Evolutionary conservation across 2,113 vertebrate genomes (phyloP), one percentile per base, ranked within the genome.

Genomic region (Coptodon rendalli): DNA sequence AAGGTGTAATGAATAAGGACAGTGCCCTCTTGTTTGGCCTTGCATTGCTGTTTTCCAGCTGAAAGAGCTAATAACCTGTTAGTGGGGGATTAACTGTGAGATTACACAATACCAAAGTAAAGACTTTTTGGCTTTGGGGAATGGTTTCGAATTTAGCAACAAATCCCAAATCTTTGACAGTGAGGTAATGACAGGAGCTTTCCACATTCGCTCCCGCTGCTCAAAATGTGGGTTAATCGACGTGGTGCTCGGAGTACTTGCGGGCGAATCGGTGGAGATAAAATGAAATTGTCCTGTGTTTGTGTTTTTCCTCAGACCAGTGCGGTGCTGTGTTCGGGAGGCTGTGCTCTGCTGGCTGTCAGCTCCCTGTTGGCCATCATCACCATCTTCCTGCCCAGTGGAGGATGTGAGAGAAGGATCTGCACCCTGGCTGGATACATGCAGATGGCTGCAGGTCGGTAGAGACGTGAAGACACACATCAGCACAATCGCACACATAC

Each of bases 351-450:
- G 88, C 95, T 99, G 95, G 97, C 97, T 6, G 95, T 97, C 93
- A 98, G 98, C 94, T 96, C 97, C n/a, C 95, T 99, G 93, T 95
- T 99, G 96, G 98, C 98, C 87, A 97, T 98, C 94, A 93, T 98
- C 48, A 97, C 97, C 34, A 94, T 99, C 90, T 97, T 99, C 95
- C 97, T 99, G 94, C 98, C 98, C 68, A 85, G 97, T 1, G 98
- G 98, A 94, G 95, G 96, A 89, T 98, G 97, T n/a, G 98, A 99
- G 96, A 95, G 97, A 90, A 93, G 97, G 95, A 89, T 97, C 92
- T 99, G 98, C 96, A 98, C 97, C 81, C 96, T 99, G 95, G 97
- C 98, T 9, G 97, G 98, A 78, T 98, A 98, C 97, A 98, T 98
- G 97, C 98, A 99, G 96, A 98, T 97, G 92, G 97, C 98, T n/a